Conservation (phyloP, 2,113 vertebrate genomes). For the Crotalus helleri region DNA sequence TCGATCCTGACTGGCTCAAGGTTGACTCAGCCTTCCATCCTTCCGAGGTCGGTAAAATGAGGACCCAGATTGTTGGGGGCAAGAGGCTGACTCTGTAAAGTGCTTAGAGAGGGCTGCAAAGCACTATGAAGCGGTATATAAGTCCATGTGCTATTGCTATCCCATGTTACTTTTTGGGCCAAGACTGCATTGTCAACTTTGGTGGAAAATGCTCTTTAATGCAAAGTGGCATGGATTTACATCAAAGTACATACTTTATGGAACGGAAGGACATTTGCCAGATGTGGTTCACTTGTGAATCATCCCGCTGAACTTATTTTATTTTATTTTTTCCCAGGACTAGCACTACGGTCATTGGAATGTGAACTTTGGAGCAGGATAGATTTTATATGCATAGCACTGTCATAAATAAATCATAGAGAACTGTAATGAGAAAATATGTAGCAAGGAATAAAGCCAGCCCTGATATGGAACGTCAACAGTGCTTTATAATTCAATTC, state of each 20-base stretch:
- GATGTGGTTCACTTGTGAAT: conserved; percentile 58
- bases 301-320: conserved; percentile 46
- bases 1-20: too few relatives aligned
- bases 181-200: background rate
- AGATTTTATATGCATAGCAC: conserved; percentile 64
- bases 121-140: too few relatives aligned
- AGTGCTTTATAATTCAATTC: conserved; percentile 66
- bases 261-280: conserved; percentile 30
- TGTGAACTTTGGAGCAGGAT: conserved; percentile 61
- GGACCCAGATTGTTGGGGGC: too few relatives aligned
- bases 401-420: conserved; percentile 71
- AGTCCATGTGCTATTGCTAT: background rate
- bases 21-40: too few relatives aligned
- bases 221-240: conserved; percentile 19
- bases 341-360: conserved; percentile 58
- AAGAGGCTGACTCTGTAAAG: too few relatives aligned
- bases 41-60: too few relatives aligned
- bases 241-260: conserved; percentile 32
- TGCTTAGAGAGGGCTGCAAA: too few relatives aligned
- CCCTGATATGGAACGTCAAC: conserved; percentile 43
- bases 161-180: background rate
- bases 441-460: conserved; percentile 64
- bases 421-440: conserved; percentile 70
- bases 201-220: background rate
- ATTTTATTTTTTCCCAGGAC: conserved; percentile 26